Percentiles rank a stretch among this genome's conserved stretches.
These are phyloP conservation scores for Lymantria dispar DNA, from an alignment of 2,888 invertebrate genomes.

Conservation along the genomic window DNA sequence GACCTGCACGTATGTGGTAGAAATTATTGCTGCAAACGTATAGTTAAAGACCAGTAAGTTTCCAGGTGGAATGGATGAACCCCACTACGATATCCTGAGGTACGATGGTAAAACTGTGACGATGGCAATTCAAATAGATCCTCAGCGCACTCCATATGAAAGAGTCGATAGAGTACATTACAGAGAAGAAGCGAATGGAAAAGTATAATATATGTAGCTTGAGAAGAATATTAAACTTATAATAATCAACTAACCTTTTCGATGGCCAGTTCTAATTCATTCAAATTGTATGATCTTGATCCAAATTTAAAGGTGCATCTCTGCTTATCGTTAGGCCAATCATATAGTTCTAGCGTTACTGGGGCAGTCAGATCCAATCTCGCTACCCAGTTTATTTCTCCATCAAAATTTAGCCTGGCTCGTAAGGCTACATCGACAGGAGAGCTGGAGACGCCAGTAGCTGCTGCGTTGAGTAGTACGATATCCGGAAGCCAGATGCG, in stretches of 20 bases:
- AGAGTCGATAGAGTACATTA: too few relatives aligned
- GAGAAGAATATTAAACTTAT: too few relatives aligned
- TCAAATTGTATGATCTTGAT: slow-evolving; percentile 86
- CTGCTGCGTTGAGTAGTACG: slow-evolving; percentile 87
- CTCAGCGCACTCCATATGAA: too few relatives aligned
- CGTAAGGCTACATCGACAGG: slow-evolving; percentile 84
- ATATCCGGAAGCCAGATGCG: slow-evolving; percentile 92
- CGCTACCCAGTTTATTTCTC: slow-evolving; percentile 72
- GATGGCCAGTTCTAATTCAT: slow-evolving; percentile 74
- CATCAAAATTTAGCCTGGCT: slow-evolving; percentile 85
- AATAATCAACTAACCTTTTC: slow-evolving; percentile 35
- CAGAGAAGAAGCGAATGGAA: too few relatives aligned
- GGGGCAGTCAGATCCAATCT: slow-evolving; percentile 58
- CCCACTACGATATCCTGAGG: too few relatives aligned
- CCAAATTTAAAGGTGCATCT: slow-evolving; percentile 86
- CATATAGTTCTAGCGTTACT: slow-evolving; percentile 66
- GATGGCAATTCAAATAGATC: too few relatives aligned
- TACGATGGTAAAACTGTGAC: too few relatives aligned
- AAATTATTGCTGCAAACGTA: too few relatives aligned
- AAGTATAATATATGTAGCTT: too few relatives aligned
- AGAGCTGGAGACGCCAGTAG: slow-evolving; percentile 64
- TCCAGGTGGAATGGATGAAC: too few relatives aligned
- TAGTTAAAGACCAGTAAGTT: too few relatives aligned
- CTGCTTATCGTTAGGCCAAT: slow-evolving; percentile 91
- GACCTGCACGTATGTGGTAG: too few relatives aligned